Evolutionary conservation across 2,888 invertebrate genomes (phyloP).

Genomic region (Lithophane ornitopus): DNA sequence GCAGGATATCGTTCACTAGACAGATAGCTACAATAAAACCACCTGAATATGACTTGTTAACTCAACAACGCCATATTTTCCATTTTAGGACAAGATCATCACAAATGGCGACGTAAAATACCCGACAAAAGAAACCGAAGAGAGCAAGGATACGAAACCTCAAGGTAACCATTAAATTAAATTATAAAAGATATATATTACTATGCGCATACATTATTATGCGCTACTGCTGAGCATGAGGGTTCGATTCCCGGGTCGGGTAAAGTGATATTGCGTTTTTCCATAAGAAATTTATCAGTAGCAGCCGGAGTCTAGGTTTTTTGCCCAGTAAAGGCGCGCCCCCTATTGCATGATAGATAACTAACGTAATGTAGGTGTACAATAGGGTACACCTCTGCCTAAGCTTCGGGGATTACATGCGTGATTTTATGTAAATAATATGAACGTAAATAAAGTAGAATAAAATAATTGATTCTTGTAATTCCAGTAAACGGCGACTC

Average conservation of each 20-base stretch:
- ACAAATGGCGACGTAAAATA: constrained; percentile 86
- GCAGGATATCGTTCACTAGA: not conserved
- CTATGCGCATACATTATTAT: too few species aligned
- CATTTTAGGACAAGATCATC: constrained; percentile 80
- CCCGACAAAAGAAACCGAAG: constrained; percentile 74
- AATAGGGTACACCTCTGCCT: not conserved
- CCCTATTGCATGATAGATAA: not conserved
- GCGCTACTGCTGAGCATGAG: not conserved
- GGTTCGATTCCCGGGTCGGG: not conserved
- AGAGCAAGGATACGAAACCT: constrained; percentile 77
- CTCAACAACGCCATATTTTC: too few species aligned
- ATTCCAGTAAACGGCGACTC: constrained; percentile 86
- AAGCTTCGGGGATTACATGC: not conserved
- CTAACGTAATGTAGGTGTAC: not conserved
- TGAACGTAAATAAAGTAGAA: not conserved
- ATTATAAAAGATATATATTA: not conserved
- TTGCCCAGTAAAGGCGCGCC: not conserved
- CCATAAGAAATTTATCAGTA: not conserved
- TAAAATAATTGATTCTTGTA: constrained; percentile 4
- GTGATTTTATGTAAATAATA: not conserved
- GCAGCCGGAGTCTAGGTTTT: not conserved
- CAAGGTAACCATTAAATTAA: constrained; percentile 75
- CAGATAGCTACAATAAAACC: not conserved
- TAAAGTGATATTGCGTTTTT: not conserved
- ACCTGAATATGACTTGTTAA: too few species aligned